Evolutionary conservation across 2,113 vertebrate species (phyloP).

Genomic region (Trematocara marginatum): DNA sequence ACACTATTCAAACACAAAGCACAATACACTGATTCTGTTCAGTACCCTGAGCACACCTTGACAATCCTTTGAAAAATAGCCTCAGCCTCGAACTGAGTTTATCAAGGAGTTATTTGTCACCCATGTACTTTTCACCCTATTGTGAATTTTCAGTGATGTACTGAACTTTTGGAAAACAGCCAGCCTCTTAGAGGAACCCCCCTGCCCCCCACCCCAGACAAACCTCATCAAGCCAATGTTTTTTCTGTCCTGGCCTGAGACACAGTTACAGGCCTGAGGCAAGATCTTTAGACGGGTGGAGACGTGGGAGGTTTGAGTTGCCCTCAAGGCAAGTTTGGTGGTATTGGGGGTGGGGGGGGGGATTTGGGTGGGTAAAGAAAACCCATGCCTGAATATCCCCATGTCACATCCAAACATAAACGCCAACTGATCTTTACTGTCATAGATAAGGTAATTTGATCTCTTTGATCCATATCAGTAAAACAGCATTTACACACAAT

Average conservation of each 20-base stretch:
- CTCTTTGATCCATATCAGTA: not conserved
- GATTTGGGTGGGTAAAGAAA: not conserved
- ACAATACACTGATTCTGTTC: not conserved
- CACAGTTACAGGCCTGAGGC: conserved; percentile 16
- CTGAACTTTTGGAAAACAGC: conserved; percentile 37
- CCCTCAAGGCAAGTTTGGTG: conserved; percentile 23
- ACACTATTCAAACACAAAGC: not conserved
- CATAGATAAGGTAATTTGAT: not conserved
- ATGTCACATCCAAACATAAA: not conserved
- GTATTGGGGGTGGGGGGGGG: not conserved
- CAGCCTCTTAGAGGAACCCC: conserved; percentile 12
- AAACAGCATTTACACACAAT: not conserved
- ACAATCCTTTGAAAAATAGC: not conserved
- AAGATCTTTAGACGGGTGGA: not conserved
- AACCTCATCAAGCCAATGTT: not conserved
- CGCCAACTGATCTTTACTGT: not conserved
- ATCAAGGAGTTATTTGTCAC: conserved; percentile 41
- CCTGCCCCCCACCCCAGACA: not conserved
- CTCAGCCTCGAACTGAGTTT: not conserved
- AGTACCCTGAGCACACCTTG: not conserved
- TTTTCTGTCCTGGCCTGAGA: conserved; percentile 2
- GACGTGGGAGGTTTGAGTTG: conserved; percentile 8
- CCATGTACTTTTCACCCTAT: conserved; percentile 49
- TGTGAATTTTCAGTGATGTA: conserved; percentile 48
- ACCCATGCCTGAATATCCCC: not conserved